Percentiles rank a stretch among this genome's conserved stretches.
Conservation (phyloP, 1,140 invertebrate genomes). For the Onthophagus taurus region DNA sequence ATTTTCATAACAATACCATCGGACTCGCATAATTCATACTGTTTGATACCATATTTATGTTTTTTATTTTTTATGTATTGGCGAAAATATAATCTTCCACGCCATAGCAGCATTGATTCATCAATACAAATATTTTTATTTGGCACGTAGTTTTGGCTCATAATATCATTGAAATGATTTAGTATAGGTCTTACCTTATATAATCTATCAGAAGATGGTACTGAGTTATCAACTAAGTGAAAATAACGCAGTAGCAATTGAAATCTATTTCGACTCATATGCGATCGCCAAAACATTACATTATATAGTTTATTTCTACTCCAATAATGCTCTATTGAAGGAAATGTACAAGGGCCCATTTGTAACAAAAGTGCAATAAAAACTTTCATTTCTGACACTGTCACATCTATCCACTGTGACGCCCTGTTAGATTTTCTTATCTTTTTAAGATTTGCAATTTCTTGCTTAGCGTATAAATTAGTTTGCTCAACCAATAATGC, state of each 20-base stretch:
- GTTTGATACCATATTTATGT: slow-evolving; percentile 1
- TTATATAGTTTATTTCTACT: too few species aligned
- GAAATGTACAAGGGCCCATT: slow-evolving; percentile 15
- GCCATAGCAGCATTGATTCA: slow-evolving; percentile 9
- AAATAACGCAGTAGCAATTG: too few species aligned
- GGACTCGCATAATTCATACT: too few species aligned
- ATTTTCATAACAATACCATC: too few species aligned
- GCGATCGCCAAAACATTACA: too few species aligned
- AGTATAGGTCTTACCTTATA: slow-evolving; percentile 16
- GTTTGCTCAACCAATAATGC: slow-evolving; percentile 14
- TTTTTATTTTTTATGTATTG: slow-evolving; percentile 10
- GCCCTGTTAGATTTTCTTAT: slow-evolving; percentile 15
- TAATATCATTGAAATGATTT: slow-evolving; percentile 17
- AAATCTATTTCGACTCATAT: too few species aligned
- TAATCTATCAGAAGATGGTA: too few species aligned
- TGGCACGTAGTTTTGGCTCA: slow-evolving; percentile 7
- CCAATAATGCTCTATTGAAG: slow-evolving; percentile 15
- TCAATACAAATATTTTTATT: slow-evolving; percentile 3
- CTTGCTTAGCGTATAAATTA: slow-evolving; percentile 12
- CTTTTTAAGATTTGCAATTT: slow-evolving; percentile 13
- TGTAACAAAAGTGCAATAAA: slow-evolving; percentile 14
- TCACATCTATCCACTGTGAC: slow-evolving; percentile 13
- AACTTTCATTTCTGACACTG: slow-evolving; percentile 13
- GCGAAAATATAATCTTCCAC: slow-evolving; percentile 3
- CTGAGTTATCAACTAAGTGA: too few species aligned